These are phyloP conservation scores for Oreochromis spilurus DNA, from an alignment of 2,113 vertebrate genomes.

Conservation along the genomic window DNA sequence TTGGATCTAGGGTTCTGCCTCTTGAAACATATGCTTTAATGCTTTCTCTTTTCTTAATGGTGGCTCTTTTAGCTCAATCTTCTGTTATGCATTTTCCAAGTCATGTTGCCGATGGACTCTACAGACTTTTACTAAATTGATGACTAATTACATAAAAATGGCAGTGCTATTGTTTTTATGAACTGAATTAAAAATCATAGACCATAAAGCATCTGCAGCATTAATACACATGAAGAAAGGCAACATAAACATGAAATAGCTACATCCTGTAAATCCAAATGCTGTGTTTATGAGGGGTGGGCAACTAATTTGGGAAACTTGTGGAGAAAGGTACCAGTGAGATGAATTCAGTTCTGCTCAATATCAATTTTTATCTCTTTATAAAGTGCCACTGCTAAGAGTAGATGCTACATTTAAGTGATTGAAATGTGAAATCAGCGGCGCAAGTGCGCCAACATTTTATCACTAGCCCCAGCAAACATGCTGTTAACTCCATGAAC, in stretches of 20 bases:
- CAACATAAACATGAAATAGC: neutral
- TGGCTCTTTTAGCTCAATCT: neutral
- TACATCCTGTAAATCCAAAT: neutral
- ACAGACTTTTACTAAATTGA: neutral
- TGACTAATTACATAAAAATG: neutral
- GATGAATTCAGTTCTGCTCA: neutral
- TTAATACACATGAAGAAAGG: neutral
- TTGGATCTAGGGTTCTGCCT: neutral
- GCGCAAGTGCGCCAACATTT: neutral
- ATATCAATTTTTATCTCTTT: neutral
- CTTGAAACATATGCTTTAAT: neutral
- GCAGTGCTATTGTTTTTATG: neutral
- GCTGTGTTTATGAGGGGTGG: neutral
- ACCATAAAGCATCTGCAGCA: neutral
- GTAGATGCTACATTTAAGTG: neutral
- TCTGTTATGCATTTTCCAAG: neutral
- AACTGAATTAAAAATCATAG: neutral
- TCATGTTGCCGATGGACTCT: neutral
- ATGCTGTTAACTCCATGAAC: neutral
- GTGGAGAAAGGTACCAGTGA: neutral
- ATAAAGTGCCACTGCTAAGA: neutral
- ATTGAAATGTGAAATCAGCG: neutral
- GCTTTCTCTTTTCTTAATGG: neutral
- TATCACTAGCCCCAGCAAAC: neutral
- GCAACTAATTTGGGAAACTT: neutral